These are phyloP conservation scores for Plestiodon gilberti DNA, from an alignment of 2,113 vertebrate genomes.

Conservation along the genomic window DNA sequence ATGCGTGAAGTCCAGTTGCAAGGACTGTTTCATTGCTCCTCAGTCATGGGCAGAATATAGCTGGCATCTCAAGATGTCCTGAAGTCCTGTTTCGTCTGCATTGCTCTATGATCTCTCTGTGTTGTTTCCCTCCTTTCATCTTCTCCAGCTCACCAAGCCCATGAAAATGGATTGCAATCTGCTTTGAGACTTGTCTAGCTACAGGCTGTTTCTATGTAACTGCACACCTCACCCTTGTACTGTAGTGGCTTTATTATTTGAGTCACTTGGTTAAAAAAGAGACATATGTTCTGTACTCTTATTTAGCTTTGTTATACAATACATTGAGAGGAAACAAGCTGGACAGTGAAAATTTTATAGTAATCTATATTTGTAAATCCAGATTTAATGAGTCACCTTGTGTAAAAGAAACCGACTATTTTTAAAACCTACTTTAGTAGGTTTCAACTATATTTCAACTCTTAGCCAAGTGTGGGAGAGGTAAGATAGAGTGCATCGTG, in stretches of 20 bases:
- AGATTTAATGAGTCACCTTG: not conserved
- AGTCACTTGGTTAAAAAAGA: conserved; percentile 45
- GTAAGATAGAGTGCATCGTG: not conserved
- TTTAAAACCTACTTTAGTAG: not conserved
- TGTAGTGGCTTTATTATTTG: conserved; percentile 30
- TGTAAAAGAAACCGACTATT: conserved; percentile 3
- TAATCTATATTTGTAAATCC: conserved; percentile 29
- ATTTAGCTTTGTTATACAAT: not conserved
- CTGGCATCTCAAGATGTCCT: conserved; percentile 30
- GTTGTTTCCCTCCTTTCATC: conserved; percentile 60
- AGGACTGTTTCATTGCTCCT: conserved; percentile 40
- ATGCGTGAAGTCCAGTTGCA: not conserved
- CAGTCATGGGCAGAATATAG: conserved; percentile 51
- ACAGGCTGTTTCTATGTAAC: conserved; percentile 43
- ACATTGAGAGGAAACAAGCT: not conserved
- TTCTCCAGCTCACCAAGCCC: conserved; percentile 39
- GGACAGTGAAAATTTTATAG: conserved; percentile 1
- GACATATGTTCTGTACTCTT: not conserved
- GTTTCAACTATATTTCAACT: not conserved
- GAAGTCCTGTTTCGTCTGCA: conserved; percentile 55
- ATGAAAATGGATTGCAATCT: conserved; percentile 42
- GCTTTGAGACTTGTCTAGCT: conserved; percentile 50
- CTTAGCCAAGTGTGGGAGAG: conserved; percentile 6
- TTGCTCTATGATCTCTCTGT: conserved; percentile 50
- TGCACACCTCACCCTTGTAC: not conserved